phyloP scores from a whole-genome alignment of 35 echinoderm and acorn worm genomes.

The Anneissia japonica region DNA sequence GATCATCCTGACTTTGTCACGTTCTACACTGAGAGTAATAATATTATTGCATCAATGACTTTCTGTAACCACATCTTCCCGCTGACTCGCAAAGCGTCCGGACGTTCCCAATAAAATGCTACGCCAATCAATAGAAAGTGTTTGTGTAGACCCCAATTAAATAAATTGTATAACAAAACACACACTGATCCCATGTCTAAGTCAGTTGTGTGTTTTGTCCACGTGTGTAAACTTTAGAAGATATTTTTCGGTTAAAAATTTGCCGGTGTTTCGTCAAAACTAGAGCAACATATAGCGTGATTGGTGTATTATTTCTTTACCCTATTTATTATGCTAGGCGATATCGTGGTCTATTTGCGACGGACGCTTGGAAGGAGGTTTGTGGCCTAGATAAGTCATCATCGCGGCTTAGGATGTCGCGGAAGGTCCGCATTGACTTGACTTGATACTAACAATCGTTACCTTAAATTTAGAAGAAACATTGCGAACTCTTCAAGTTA shows the following conservation, averaged over 20 bases:
- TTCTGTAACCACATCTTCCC: not conserved
- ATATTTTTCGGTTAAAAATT: not conserved
- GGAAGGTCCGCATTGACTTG: not conserved
- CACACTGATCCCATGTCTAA: not conserved
- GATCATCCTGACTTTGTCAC: not conserved
- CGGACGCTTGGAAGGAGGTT: not conserved
- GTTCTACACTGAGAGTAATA: not conserved
- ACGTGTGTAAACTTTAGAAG: not conserved
- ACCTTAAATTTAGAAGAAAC: not conserved
- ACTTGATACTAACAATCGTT: not conserved
- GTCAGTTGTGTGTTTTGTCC: not conserved
- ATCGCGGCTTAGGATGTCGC: no score
- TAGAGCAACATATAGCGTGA: no score
- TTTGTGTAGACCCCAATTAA: not conserved
- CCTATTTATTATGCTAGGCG: not conserved
- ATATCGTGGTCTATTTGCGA: not conserved
- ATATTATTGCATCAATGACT: not conserved
- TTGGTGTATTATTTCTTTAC: slow-evolving; percentile 2
- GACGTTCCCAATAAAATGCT: not conserved
- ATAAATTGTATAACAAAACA: not conserved
- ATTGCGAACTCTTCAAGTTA: not conserved
- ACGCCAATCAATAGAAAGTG: not conserved
- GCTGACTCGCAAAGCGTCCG: not conserved
- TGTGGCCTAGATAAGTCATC: not conserved
- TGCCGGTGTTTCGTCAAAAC: no score